Conservation (phyloP, 2,888 invertebrate species). For the Clostera curtula region DNA sequence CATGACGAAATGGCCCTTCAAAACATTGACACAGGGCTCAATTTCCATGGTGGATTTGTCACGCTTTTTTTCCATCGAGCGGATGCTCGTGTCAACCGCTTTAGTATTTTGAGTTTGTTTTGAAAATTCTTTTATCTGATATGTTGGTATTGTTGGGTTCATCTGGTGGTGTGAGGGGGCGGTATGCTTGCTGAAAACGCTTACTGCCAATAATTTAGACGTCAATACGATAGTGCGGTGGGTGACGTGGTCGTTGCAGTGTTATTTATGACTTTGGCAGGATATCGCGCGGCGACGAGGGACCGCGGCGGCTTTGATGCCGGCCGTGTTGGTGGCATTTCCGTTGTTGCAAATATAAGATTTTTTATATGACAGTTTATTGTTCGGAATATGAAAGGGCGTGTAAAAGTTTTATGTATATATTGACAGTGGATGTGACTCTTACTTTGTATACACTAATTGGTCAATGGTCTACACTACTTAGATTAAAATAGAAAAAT, state of each 20-base stretch:
- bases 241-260: slow-evolving; percentile 62
- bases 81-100: slow-evolving; percentile 76
- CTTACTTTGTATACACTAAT: too few species aligned
- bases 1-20: slow-evolving; percentile 56
- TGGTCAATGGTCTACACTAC: too few species aligned
- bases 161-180: slow-evolving; percentile 62
- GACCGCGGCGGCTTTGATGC: slow-evolving; percentile 61
- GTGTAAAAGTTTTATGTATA: too few species aligned
- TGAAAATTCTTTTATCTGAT: slow-evolving; percentile 76
- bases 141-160: slow-evolving; percentile 67
- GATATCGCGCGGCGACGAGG: slow-evolving; percentile 54
- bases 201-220: slow-evolving; percentile 73
- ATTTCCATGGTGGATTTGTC: slow-evolving; percentile 47
- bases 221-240: slow-evolving; percentile 56
- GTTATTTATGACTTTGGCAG: slow-evolving; percentile 70
- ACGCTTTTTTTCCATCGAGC: slow-evolving; percentile 65
- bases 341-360: slow-evolving; percentile 45
- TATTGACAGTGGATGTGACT: too few species aligned
- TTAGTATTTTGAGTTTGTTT: slow-evolving; percentile 76
- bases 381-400: too few species aligned
- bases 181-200: slow-evolving; percentile 56
- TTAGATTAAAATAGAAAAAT: too few species aligned
- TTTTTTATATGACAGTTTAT: slow-evolving; percentile 25
- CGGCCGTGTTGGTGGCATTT: slow-evolving; percentile 64
- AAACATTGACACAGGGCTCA: slow-evolving; percentile 58